Conservation (phyloP, 2,113 vertebrate genomes). For the Stomatorhinus ivindoensis region DNA sequence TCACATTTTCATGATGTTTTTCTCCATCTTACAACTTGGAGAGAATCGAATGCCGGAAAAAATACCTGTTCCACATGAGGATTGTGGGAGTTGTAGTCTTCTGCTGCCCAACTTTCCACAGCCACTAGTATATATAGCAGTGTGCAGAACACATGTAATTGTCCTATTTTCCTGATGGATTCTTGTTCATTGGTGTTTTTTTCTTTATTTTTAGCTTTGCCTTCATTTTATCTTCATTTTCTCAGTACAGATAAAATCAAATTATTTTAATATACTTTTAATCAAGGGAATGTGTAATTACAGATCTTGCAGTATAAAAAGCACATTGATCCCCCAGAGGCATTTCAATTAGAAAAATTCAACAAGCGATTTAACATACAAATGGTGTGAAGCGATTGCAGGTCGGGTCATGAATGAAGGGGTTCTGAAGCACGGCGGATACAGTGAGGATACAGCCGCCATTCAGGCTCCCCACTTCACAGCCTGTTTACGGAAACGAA, state of each 20-base stretch:
- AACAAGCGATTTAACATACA: not conserved
- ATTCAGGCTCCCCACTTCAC: not conserved
- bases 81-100: slow-evolving; percentile 8
- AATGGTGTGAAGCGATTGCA: not conserved
- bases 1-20: no score
- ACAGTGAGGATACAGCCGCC: not conserved
- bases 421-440: not conserved
- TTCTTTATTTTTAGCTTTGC: not conserved
- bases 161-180: not conserved
- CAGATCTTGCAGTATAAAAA: not conserved
- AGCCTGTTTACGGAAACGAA: not conserved
- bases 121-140: not conserved
- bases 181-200: not conserved
- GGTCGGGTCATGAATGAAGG: not conserved
- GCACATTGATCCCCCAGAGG: not conserved
- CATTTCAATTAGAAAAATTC: not conserved
- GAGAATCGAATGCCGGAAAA: not conserved
- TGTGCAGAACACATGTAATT: not conserved
- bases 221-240: not conserved
- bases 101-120: not conserved
- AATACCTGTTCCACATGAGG: not conserved
- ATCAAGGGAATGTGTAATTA: not conserved
- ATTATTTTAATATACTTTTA: not conserved
- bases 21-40: no score
- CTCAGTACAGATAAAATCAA: not conserved